Percentiles rank a stretch among this genome's conserved stretches.
Evolutionary conservation across 2,888 invertebrate genomes (phyloP).

Genomic region (Chymomyza caudatula): DNA sequence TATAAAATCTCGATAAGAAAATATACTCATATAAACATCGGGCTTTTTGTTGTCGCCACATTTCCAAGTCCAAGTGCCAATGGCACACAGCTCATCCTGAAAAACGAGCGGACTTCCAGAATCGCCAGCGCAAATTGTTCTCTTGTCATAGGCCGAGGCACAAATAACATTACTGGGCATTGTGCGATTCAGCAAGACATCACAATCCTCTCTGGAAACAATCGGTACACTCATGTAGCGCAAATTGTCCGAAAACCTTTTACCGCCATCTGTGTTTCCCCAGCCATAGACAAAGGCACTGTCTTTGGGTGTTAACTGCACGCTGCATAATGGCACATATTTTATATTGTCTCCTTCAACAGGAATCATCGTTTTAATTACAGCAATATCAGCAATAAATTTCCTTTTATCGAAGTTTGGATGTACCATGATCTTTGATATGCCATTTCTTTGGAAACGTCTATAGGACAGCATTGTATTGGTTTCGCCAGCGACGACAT

Average conservation of each 20-base stretch:
- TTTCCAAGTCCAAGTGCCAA: constrained; percentile 29
- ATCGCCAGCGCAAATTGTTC: constrained; percentile 41
- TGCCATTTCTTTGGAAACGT: constrained; percentile 2
- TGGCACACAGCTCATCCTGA: constrained; percentile 34
- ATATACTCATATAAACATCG: constrained; percentile 35
- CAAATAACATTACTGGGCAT: constrained; percentile 38
- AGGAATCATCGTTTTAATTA: background rate
- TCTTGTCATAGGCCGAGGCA: constrained; percentile 19
- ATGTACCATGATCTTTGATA: constrained; percentile 15
- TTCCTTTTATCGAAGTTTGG: constrained; percentile 4
- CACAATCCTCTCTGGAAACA: constrained; percentile 9
- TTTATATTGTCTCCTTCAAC: constrained; percentile 7
- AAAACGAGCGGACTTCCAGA: constrained; percentile 40
- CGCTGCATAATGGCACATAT: constrained; percentile 22
- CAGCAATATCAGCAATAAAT: constrained; percentile 44
- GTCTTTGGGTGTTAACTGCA: background rate
- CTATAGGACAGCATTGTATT: background rate
- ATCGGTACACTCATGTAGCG: constrained; percentile 19
- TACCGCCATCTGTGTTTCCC: constrained; percentile 1
- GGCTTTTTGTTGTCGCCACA: constrained; percentile 31
- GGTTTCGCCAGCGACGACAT: constrained; percentile 22
- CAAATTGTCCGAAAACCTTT: background rate
- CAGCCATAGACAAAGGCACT: constrained; percentile 35
- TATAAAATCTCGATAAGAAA: constrained; percentile 24
- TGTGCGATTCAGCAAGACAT: background rate